These are phyloP conservation scores for Crocidura indochinensis DNA, from an alignment of 2,797 vertebrate genomes.

Conservation along the genomic window DNA sequence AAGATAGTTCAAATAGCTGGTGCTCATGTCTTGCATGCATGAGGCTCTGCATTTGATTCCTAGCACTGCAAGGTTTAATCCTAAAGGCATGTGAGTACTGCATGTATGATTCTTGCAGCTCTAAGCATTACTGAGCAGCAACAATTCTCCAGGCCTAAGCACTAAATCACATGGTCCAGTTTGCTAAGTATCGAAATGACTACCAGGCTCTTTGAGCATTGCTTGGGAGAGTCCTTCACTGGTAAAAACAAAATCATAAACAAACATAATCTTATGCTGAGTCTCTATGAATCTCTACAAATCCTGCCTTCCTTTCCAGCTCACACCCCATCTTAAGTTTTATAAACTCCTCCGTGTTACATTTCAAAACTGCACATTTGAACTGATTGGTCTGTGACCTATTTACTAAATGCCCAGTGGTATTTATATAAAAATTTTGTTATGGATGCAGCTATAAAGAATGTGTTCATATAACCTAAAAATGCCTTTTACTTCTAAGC, in stretches of 20 bases:
- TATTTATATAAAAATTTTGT: constrained; percentile 87
- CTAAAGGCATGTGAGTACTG: too few relatives aligned
- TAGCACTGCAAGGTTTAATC: too few relatives aligned
- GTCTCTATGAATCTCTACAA: not conserved
- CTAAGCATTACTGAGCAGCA: too few relatives aligned
- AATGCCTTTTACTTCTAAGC: constrained; percentile 86
- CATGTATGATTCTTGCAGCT: too few relatives aligned
- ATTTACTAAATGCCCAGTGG: constrained; percentile 81
- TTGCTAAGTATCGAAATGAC: too few relatives aligned
- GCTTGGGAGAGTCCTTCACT: too few relatives aligned
- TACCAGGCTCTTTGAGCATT: too few relatives aligned
- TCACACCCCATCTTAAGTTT: constrained; percentile 89
- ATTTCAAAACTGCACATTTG: constrained; percentile 79
- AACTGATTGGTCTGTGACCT: constrained; percentile 82
- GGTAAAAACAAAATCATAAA: not conserved
- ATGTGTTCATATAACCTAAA: constrained; percentile 84
- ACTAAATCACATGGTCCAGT: too few relatives aligned
- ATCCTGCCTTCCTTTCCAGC: not conserved
- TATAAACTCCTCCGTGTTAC: constrained; percentile 63
- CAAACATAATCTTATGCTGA: not conserved
- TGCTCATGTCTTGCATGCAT: too few relatives aligned
- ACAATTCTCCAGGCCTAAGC: too few relatives aligned
- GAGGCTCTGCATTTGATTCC: too few relatives aligned
- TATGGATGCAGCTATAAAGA: constrained; percentile 83
- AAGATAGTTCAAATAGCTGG: too few relatives aligned